phyloP scores from a whole-genome alignment of 2,797 vertebrate genomes.

The Periparus ater region DNA sequence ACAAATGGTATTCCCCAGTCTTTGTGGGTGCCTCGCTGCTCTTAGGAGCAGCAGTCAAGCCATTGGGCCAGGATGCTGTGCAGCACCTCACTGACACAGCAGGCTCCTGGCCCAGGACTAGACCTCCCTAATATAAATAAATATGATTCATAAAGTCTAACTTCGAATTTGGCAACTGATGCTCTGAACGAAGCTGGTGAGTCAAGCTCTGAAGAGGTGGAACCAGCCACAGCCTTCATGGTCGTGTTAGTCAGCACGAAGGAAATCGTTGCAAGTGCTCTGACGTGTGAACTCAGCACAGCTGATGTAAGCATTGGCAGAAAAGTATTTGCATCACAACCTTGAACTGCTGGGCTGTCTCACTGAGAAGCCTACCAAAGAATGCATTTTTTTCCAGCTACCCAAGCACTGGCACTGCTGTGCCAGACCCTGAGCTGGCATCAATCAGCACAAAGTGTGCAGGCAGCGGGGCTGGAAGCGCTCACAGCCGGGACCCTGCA shows the following conservation, averaged over 20 bases:
- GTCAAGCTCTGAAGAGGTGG: slow-evolving; percentile 7
- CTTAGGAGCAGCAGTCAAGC: neutral
- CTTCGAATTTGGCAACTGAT: neutral
- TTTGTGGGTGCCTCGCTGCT: no score
- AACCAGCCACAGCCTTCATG: neutral
- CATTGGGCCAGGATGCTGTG: neutral
- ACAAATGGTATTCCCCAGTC: neutral
- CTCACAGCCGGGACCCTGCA: neutral
- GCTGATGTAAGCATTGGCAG: neutral
- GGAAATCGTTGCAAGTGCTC: neutral
- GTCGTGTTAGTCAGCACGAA: neutral
- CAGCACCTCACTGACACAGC: neutral
- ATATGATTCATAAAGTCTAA: neutral
- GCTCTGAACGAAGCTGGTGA: neutral
- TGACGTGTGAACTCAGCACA: neutral
- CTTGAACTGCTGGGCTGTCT: neutral
- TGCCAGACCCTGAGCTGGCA: neutral
- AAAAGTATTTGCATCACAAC: neutral
- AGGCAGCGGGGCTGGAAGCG: neutral
- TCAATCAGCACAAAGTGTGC: neutral
- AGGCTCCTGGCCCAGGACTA: neutral
- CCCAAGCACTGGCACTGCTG: neutral
- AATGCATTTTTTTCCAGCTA: neutral
- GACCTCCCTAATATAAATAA: slow-evolving; percentile 2
- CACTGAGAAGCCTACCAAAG: neutral